Conservation (phyloP, 1,140 invertebrate species). For the Polyergus mexicanus region DNA sequence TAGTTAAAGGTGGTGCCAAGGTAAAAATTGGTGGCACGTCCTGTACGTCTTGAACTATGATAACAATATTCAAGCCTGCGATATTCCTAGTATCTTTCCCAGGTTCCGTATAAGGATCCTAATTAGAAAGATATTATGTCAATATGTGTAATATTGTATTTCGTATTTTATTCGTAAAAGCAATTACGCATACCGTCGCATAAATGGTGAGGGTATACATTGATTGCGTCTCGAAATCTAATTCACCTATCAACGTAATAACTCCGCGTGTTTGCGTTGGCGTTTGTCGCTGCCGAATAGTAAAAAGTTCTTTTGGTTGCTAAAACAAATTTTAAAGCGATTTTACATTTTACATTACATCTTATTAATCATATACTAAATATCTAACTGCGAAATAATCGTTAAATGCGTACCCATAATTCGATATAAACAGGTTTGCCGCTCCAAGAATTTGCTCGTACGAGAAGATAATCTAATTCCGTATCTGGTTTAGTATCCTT, state of each 20-base stretch:
- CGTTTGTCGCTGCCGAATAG: constrained; percentile 92
- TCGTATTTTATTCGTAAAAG: constrained; percentile 62
- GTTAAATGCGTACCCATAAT: constrained; percentile 88
- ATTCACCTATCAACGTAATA: constrained; percentile 90
- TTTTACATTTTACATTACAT: too few relatives aligned
- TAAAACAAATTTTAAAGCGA: constrained; percentile 69
- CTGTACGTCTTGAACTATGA: constrained; percentile 94
- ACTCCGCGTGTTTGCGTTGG: constrained; percentile 91
- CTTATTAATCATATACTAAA: neutral
- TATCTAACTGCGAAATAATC: neutral
- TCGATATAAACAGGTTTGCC: constrained; percentile 93
- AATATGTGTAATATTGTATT: neutral
- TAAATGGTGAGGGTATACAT: constrained; percentile 94
- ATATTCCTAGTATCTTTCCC: constrained; percentile 94
- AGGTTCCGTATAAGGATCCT: constrained; percentile 94
- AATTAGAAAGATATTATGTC: neutral
- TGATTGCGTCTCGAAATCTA: constrained; percentile 95
- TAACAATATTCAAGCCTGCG: constrained; percentile 92
- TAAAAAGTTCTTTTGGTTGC: constrained; percentile 88
- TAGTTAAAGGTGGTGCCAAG: constrained; percentile 92
- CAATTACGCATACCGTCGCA: constrained; percentile 90
- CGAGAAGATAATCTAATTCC: constrained; percentile 93
- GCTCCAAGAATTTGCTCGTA: constrained; percentile 91
- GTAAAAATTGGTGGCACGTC: constrained; percentile 95
- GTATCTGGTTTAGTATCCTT: constrained; percentile 93